These are phyloP conservation scores for Drosophila conformis DNA, from an alignment of 2,888 invertebrate species.

Conservation along the genomic window DNA sequence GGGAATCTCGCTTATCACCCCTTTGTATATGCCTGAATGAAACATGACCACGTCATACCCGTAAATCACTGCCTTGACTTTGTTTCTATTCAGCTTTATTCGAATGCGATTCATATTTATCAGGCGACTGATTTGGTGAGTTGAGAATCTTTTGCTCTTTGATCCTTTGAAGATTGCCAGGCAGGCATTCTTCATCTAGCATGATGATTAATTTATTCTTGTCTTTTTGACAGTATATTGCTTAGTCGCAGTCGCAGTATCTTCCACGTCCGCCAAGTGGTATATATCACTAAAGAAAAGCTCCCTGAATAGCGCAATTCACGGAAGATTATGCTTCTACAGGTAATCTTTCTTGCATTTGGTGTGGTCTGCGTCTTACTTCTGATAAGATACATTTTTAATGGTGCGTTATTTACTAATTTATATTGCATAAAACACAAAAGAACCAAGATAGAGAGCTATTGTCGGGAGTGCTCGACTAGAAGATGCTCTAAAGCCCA, in stretches of 20 bases:
- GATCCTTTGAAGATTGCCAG: neutral
- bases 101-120: neutral
- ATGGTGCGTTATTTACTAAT: constrained; percentile 43
- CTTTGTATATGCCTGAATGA: neutral
- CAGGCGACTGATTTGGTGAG: neutral
- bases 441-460: neutral
- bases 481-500: neutral
- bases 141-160: neutral
- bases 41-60: neutral
- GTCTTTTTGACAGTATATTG: neutral
- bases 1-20: neutral
- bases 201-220: neutral
- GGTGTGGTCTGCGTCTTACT: constrained; percentile 27
- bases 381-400: constrained; percentile 68
- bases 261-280: neutral
- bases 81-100: neutral
- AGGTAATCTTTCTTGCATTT: constrained; percentile 31
- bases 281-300: neutral
- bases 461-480: neutral
- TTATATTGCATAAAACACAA: neutral
- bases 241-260: neutral
- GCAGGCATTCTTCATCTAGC: neutral
- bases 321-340: constrained; percentile 3
- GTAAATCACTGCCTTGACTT: neutral
- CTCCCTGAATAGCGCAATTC: neutral